Percentiles rank a stretch among this genome's conserved stretches.
phyloP scores from a whole-genome alignment of 2,113 vertebrate species.

The Ariopsis seemanni region DNA sequence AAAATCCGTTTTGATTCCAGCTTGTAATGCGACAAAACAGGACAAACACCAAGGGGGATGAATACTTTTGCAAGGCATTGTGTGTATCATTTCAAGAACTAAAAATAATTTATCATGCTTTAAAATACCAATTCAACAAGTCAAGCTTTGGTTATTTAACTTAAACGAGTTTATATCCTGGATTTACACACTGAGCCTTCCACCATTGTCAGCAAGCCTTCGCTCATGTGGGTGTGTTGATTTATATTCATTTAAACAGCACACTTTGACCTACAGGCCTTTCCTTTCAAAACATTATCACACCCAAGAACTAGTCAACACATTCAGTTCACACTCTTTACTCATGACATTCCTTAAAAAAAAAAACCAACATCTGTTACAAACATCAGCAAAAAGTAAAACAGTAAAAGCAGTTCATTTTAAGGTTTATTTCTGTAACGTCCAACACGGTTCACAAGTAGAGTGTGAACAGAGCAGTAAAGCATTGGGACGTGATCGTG shows the following conservation, averaged over 20 bases:
- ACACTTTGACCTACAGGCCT: not conserved
- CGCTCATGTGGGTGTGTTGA: not conserved
- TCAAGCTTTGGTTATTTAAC: not conserved
- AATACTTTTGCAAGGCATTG: no score
- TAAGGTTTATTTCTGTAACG: not conserved
- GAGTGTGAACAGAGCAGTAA: not conserved
- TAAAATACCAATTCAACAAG: not conserved
- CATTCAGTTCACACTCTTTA: not conserved
- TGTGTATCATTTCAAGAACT: not conserved
- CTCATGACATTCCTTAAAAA: not conserved
- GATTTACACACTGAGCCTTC: not conserved
- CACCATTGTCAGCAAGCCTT: not conserved
- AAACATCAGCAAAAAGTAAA: no score
- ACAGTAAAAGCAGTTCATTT: not conserved
- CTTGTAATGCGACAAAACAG: no score
- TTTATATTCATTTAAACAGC: not conserved
- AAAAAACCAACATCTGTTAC: not conserved
- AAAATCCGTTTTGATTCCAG: no score
- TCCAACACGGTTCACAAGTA: not conserved
- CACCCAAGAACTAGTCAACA: not conserved
- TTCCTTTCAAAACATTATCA: not conserved
- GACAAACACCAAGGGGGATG: no score
- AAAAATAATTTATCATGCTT: not conserved
- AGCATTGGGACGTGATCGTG: not conserved
- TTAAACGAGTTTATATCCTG: not conserved